Percentiles rank a stretch among this genome's conserved stretches.
phyloP scores from a whole-genome alignment of 2,113 vertebrate genomes.

The Hystrix brachyura region DNA sequence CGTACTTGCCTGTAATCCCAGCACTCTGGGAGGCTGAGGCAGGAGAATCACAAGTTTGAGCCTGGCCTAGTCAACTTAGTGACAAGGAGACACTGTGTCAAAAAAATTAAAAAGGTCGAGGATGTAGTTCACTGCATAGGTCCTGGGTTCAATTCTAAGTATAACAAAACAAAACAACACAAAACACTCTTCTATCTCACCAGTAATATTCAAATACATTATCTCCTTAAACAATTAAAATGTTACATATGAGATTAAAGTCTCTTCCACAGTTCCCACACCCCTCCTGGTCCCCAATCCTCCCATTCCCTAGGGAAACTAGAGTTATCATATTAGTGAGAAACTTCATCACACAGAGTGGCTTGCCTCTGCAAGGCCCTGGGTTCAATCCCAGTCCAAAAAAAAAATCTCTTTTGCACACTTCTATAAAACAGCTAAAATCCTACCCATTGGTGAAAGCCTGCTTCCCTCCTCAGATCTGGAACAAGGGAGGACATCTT shows the following conservation, averaged over 20 bases:
- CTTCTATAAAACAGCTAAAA: neutral
- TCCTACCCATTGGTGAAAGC: neutral
- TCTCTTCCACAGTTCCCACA: neutral
- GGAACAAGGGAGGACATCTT: neutral
- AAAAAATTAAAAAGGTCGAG: neutral
- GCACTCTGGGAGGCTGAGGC: neutral
- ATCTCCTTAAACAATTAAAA: neutral
- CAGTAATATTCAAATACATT: neutral
- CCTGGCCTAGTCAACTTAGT: neutral
- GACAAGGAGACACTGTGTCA: neutral
- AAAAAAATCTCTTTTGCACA: neutral
- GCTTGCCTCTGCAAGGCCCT: neutral
- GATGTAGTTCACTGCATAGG: neutral
- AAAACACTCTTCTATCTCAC: neutral
- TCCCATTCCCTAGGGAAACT: slow-evolving; percentile 11
- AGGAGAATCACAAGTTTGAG: neutral
- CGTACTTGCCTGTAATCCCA: neutral
- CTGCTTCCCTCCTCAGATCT: neutral
- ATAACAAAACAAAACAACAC: neutral
- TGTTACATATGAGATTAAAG: neutral
- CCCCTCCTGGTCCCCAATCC: neutral
- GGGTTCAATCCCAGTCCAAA: neutral
- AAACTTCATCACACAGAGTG: neutral
- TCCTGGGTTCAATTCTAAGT: neutral
- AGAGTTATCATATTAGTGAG: neutral